Conservation (phyloP, 2,888 invertebrate genomes). For the Nymphalis c-album region DNA sequence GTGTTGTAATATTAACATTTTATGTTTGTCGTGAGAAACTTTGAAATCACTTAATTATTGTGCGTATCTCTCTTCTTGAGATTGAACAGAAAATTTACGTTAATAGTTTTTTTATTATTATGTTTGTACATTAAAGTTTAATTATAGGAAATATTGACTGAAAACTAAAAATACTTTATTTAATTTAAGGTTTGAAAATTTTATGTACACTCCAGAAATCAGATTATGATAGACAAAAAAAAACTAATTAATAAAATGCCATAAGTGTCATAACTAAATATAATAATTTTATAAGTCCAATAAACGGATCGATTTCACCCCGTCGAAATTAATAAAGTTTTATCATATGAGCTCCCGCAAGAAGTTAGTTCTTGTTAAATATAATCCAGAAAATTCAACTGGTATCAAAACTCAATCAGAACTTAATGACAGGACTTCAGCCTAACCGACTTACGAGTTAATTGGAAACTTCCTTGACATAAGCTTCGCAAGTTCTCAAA, state of each 20-base stretch:
- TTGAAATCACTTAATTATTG: neutral
- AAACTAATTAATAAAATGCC: too few relatives aligned
- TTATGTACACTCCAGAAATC: too few relatives aligned
- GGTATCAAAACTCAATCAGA: constrained; percentile 40
- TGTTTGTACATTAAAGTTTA: too few relatives aligned
- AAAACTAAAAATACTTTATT: too few relatives aligned
- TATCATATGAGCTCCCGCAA: constrained; percentile 16
- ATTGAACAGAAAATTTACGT: too few relatives aligned
- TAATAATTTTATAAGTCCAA: neutral
- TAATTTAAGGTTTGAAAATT: too few relatives aligned
- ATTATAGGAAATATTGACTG: too few relatives aligned
- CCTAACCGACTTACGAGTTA: constrained; percentile 30
- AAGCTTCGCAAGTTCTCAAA: constrained; percentile 17
- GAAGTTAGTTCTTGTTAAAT: constrained; percentile 23
- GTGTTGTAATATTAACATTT: constrained; percentile 12
- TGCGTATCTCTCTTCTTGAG: neutral
- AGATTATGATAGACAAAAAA: too few relatives aligned
- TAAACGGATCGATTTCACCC: constrained; percentile 1
- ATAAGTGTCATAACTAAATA: too few relatives aligned
- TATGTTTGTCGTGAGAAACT: constrained; percentile 10
- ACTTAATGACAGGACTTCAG: constrained; percentile 37
- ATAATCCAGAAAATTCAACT: constrained; percentile 33
- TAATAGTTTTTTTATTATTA: too few relatives aligned
- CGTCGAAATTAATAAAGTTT: constrained; percentile 23
- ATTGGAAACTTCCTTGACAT: constrained; percentile 30